Evolutionary conservation across 2,797 vertebrate genomes (phyloP).

Genomic region (Bryconaethiops microstoma): DNA sequence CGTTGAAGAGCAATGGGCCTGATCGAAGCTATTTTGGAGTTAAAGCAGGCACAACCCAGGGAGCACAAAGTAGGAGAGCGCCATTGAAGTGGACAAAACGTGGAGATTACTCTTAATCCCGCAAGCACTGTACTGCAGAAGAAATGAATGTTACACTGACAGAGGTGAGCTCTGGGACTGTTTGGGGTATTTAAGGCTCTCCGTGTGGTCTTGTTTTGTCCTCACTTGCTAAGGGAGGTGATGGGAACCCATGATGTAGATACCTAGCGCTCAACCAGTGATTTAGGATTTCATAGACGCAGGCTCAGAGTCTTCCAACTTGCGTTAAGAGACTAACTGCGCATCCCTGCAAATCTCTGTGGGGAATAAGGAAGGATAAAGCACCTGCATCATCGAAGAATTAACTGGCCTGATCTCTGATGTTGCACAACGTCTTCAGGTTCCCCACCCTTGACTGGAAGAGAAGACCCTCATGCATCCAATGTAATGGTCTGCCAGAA

Average conservation of each 20-base stretch:
- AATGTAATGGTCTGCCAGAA: not conserved
- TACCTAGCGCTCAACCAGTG: constrained; percentile 42
- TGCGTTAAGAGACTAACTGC: constrained; percentile 2
- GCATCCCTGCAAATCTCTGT: constrained; percentile 8
- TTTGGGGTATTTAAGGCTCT: not conserved
- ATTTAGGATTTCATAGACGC: constrained; percentile 50
- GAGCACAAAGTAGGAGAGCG: not conserved
- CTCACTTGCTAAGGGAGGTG: constrained; percentile 30
- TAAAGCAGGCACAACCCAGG: constrained; percentile 15
- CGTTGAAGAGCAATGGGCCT: not conserved
- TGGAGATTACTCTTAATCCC: not conserved
- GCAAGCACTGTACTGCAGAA: constrained; percentile 13
- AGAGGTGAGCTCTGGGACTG: constrained; percentile 5
- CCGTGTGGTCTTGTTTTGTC: constrained; percentile 39
- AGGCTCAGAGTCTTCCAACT: constrained; percentile 30
- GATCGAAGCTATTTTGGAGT: constrained; percentile 21
- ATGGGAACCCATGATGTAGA: constrained; percentile 44
- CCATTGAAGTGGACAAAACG: constrained; percentile 1
- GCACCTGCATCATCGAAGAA: constrained; percentile 2
- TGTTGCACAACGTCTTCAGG: not conserved
- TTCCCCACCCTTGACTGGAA: constrained; percentile 45
- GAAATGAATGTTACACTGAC: constrained; percentile 25
- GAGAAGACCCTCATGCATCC: too few relatives aligned
- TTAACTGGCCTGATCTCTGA: constrained; percentile 15
- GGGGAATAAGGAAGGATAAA: constrained; percentile 16